phyloP scores from a whole-genome alignment of 2,888 invertebrate species.

The Melanchra persicariae region DNA sequence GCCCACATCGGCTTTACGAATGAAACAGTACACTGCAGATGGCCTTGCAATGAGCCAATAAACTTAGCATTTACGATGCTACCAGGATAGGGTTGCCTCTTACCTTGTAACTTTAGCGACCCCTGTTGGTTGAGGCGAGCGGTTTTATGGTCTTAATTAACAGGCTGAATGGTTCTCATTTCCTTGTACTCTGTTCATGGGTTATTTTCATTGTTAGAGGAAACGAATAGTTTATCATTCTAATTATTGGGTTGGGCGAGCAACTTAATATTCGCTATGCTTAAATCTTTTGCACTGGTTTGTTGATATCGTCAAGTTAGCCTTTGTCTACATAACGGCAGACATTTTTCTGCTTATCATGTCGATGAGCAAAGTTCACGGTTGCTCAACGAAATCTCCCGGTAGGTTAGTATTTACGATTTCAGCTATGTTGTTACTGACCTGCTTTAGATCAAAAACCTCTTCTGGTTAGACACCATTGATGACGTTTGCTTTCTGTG shows the following conservation, averaged over 20 bases:
- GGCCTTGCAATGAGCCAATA: constrained; percentile 56
- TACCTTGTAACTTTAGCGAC: constrained; percentile 6
- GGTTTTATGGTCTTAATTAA: constrained; percentile 17
- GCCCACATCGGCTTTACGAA: constrained; percentile 31
- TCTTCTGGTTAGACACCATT: not conserved
- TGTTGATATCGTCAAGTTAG: not conserved
- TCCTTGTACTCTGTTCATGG: not conserved
- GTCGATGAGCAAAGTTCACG: not conserved
- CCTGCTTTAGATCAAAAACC: not conserved
- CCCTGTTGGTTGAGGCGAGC: constrained; percentile 1
- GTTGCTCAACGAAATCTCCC: not conserved
- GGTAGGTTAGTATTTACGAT: not conserved
- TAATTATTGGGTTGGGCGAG: not conserved
- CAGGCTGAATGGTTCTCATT: not conserved
- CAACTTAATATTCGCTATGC: not conserved
- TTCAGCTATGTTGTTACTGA: not conserved
- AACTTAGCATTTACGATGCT: constrained; percentile 56
- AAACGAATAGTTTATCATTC: not conserved
- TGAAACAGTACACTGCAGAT: constrained; percentile 45
- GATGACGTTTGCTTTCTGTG: not conserved
- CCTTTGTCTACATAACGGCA: not conserved
- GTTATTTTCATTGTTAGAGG: not conserved
- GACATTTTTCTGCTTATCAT: not conserved
- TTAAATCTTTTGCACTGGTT: not conserved
- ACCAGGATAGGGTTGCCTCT: constrained; percentile 30